Percentiles rank a stretch among this genome's conserved stretches.
Conservation (phyloP, 2,888 invertebrate species). For the Penaeus monodon region DNA sequence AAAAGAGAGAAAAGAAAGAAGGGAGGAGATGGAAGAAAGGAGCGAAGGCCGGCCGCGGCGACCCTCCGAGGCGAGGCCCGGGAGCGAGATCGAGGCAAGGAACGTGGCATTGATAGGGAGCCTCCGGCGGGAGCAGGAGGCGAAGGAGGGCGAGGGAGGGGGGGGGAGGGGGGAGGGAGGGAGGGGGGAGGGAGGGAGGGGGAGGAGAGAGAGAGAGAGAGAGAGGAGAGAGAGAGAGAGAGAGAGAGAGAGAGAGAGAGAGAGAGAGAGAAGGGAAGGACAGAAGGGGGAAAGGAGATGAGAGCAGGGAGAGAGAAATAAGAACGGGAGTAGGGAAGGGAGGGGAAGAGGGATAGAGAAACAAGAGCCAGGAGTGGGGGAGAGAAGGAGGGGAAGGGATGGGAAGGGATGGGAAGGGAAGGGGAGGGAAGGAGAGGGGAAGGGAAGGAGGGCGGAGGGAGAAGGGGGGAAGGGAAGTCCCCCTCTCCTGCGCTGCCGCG, state of each 20-base stretch:
- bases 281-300: background rate
- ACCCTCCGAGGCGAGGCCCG: background rate
- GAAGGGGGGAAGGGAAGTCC: background rate
- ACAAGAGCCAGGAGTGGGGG: no score
- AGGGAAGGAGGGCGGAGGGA: background rate
- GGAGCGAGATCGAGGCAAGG: background rate
- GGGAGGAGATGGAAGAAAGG: background rate
- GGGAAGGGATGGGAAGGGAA: background rate
- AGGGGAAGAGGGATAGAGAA: background rate
- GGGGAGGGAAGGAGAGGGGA: background rate
- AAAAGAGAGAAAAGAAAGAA: background rate
- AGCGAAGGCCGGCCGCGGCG: background rate
- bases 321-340: background rate
- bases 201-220: background rate
- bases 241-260: background rate
- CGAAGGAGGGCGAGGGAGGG: background rate
- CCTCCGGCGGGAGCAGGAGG: background rate
- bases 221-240: no score
- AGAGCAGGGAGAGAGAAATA: no score
- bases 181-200: background rate
- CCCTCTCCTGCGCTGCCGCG: background rate
- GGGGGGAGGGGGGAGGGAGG: background rate
- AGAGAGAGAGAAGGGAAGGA: background rate
- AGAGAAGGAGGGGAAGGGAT: background rate
- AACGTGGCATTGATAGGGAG: no score